These are phyloP conservation scores for Acromyrmex charruanus DNA, from an alignment of 1,140 invertebrate species.

Conservation along the genomic window DNA sequence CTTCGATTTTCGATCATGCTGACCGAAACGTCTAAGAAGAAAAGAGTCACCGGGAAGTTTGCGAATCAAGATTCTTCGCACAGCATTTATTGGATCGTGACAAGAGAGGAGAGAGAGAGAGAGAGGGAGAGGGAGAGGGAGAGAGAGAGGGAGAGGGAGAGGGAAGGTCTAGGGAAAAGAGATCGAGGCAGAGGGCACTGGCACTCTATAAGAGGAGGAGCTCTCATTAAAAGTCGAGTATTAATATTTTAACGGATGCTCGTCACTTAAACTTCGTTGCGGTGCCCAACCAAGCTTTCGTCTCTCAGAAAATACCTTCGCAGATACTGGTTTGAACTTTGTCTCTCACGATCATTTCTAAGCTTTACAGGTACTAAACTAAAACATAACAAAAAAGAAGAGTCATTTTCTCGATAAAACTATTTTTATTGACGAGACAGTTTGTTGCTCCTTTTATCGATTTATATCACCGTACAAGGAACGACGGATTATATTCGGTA, in stretches of 20 bases:
- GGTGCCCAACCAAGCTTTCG: constrained; percentile 69
- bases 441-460: constrained; percentile 7
- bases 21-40: constrained; percentile 32
- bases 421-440: constrained; percentile 7
- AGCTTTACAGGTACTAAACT: neutral
- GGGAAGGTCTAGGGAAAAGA: constrained; percentile 30
- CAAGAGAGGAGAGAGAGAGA: constrained; percentile 53
- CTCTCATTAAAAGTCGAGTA: constrained; percentile 77
- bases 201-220: constrained; percentile 69
- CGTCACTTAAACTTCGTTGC: constrained; percentile 62
- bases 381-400: neutral
- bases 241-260: constrained; percentile 76
- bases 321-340: neutral
- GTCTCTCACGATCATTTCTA: neutral
- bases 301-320: constrained; percentile 38
- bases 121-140: neutral
- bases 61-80: constrained; percentile 69
- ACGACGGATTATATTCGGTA: neutral
- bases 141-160: neutral
- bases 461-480: neutral
- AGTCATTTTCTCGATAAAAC: neutral
- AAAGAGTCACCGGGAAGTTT: constrained; percentile 42
- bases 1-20: constrained; percentile 65
- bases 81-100: constrained; percentile 75
- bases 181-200: constrained; percentile 58